Conservation (phyloP, 2,113 vertebrate species). For the Lipophrys pholis region DNA sequence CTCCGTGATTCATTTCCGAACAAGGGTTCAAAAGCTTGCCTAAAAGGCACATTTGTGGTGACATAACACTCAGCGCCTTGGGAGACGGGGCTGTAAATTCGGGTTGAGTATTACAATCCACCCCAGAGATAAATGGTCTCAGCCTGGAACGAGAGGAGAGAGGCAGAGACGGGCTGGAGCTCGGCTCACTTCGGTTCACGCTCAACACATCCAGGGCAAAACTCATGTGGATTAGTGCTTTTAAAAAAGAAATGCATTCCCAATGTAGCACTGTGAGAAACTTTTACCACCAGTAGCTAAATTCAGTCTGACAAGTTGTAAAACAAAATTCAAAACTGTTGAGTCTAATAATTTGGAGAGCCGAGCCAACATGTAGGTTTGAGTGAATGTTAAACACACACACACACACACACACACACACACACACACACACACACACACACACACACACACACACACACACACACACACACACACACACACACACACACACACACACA, state of each 20-base stretch:
- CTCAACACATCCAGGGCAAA: neutral
- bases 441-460: no score
- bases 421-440: no score
- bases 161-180: conserved; percentile 33
- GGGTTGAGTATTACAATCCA: conserved; percentile 17
- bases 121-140: conserved; percentile 42
- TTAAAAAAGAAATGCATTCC: neutral
- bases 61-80: conserved; percentile 28
- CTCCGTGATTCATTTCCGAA: conserved; percentile 28
- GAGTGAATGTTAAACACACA: no score
- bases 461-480: no score
- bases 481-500: no score
- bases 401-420: no score
- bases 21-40: conserved; percentile 22
- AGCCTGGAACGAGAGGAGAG: conserved; percentile 30
- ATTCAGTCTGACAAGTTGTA: no score
- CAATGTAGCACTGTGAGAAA: neutral
- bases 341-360: no score
- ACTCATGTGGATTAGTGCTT: neutral
- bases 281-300: no score
- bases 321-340: no score
- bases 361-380: no score
- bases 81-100: conserved; percentile 50
- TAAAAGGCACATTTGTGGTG: conserved; percentile 40
- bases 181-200: neutral